phyloP scores from a whole-genome alignment of 1,140 invertebrate genomes.

The Drepana arcuata region DNA sequence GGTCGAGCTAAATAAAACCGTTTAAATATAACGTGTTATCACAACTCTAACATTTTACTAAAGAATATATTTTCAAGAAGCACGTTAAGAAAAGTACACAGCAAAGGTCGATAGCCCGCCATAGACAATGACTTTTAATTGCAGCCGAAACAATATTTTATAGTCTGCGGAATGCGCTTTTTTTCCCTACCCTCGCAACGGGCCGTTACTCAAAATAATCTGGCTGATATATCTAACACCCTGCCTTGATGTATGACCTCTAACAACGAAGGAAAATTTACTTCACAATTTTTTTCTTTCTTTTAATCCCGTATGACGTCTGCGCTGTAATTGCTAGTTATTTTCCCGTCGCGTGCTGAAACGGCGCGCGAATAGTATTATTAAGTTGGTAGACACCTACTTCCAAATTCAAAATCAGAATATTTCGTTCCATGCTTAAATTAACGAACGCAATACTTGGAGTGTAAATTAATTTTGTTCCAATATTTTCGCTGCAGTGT shows the following conservation, averaged over 20 bases:
- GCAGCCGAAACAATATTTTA: constrained; percentile 56
- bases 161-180: constrained; percentile 35
- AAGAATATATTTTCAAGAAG: too few species aligned
- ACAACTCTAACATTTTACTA: too few species aligned
- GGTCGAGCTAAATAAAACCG: too few species aligned
- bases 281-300: constrained; percentile 21
- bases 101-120: constrained; percentile 2
- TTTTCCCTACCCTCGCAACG: constrained; percentile 29
- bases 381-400: too few species aligned
- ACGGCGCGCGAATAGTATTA: too few species aligned
- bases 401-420: too few species aligned
- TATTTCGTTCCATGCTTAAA: too few species aligned
- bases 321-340: constrained; percentile 21
- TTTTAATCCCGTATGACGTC: constrained; percentile 42
- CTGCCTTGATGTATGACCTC: constrained; percentile 39
- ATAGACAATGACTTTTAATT: constrained; percentile 49
- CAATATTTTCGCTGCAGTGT: too few species aligned
- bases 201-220: constrained; percentile 63
- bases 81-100: constrained; percentile 4
- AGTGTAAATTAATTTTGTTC: too few species aligned
- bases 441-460: too few species aligned
- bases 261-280: constrained; percentile 39
- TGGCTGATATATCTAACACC: constrained; percentile 54
- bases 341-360: constrained; percentile 11
- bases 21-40: too few species aligned